Conservation (phyloP, 2,113 vertebrate genomes). For the Nothobranchius furzeri region DNA sequence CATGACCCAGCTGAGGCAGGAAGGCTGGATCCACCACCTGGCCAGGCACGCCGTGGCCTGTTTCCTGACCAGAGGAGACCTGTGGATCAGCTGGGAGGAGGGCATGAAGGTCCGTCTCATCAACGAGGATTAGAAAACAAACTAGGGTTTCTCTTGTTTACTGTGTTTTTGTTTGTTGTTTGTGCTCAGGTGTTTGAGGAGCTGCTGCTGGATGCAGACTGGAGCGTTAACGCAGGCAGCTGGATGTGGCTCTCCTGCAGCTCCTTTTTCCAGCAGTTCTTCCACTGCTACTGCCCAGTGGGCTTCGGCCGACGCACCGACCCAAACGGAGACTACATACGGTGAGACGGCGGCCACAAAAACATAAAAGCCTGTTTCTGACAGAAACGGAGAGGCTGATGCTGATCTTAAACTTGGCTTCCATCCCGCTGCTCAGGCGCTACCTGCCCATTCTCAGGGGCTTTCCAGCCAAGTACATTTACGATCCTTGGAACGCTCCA, state of each 20-base stretch:
- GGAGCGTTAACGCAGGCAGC: constrained; percentile 98
- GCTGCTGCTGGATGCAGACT: constrained; percentile 94
- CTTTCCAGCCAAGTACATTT: constrained; percentile 97
- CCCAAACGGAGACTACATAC: constrained; percentile 97
- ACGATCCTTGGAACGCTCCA: constrained; percentile 97
- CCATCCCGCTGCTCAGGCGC: constrained; percentile 73
- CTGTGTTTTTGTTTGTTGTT: neutral
- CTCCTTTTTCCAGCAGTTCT: constrained; percentile 98
- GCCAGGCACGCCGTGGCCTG: constrained; percentile 96
- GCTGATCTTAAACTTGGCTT: neutral
- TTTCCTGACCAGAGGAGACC: constrained; percentile 94
- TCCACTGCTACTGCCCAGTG: constrained; percentile 98
- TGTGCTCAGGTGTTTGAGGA: constrained; percentile 92
- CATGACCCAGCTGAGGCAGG: constrained; percentile 96
- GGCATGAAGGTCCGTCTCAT: constrained; percentile 89
- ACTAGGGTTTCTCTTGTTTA: too few relatives aligned
- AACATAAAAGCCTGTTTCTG: too few relatives aligned
- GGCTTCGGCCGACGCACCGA: constrained; percentile 96
- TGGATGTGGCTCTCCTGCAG: constrained; percentile 99
- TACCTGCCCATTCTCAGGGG: constrained; percentile 94
- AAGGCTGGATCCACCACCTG: constrained; percentile 98
- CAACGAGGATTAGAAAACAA: neutral
- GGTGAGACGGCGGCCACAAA: constrained; percentile 69
- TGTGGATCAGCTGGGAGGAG: constrained; percentile 99
- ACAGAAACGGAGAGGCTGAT: too few relatives aligned